Evolutionary conservation across 2,113 vertebrate species (phyloP), one percentile per base, ranked within the genome.

Genomic region (Pollimyrus isidori): DNA sequence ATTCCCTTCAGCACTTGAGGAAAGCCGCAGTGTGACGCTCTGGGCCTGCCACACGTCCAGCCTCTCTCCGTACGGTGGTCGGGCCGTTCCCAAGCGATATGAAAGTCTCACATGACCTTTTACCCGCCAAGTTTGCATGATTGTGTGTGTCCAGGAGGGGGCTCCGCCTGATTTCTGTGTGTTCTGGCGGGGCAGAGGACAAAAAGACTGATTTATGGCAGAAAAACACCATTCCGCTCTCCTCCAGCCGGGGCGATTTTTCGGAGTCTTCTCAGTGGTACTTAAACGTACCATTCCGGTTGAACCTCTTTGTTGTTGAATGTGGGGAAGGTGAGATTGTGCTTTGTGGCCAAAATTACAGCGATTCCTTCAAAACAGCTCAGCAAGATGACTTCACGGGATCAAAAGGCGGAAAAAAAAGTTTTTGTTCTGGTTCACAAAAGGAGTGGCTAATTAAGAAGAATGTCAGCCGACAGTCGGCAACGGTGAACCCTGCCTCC

Each of bases 381-480:
- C 90, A 3, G 69, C 26, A 89, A 88, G 42, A 52, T 85, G 26
- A 35, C 49, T 84, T 86, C 52, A 87, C 88, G 26, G 39, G 84
- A 62, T 85, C 21, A 15, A 50, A 89, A 69, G 73, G 73, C 11
- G 87, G 35, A 88, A n/a, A 65, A 23, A 89, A 17, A 89, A 17
- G 35, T 65, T 53, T 62, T 42, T 73, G 52, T 90, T 89, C 65
- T 89, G 62, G 87, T 82, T 91, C 89, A 89, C 90, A 62, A 91
- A 93, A 92, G 91, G 88, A 91, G 90, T 91, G 48, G 7, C 89
- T 93, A 93, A 94, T 94, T 91, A 92, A 90, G 91, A 93, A 90
- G 92, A 93, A 92, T 11, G 49, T 90, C 89, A 86, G 21, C 15
- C 13, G 89, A 82, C 35, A 62, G 19, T 49, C 10, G 45, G 58